phyloP scores from a whole-genome alignment of 2,113 vertebrate genomes.

The Apteryx owenii region DNA sequence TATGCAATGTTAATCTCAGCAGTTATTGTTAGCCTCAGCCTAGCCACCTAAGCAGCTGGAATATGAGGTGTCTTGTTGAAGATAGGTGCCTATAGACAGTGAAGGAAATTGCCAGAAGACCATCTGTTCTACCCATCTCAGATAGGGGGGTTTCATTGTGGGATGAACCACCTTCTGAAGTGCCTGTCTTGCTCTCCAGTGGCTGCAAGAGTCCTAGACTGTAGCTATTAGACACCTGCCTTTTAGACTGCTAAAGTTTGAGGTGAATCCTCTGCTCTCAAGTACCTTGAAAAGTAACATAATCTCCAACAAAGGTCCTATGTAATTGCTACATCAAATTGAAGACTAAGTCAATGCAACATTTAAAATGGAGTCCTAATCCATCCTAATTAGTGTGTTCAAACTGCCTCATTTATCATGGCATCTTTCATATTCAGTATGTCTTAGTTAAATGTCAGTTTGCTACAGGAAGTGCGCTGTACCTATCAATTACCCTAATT shows the following conservation, averaged over 20 bases:
- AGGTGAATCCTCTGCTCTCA: conserved; percentile 22
- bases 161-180: too few species aligned
- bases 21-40: too few species aligned
- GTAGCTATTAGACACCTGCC: neutral
- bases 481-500: neutral
- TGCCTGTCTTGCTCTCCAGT: too few species aligned
- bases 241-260: neutral
- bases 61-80: too few species aligned
- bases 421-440: neutral
- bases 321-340: neutral
- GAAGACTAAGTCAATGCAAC: neutral
- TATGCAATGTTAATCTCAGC: too few species aligned
- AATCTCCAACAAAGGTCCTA: neutral
- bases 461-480: neutral
- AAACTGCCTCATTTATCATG: neutral
- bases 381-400: neutral
- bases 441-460: neutral
- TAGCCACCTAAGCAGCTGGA: too few species aligned
- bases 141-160: too few species aligned
- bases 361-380: neutral
- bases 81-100: too few species aligned
- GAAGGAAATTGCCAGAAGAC: too few species aligned
- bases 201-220: neutral
- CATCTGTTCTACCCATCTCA: too few species aligned
- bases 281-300: neutral